Conservation (phyloP, 2,888 invertebrate species). For the Ferdinandea cuprea region DNA sequence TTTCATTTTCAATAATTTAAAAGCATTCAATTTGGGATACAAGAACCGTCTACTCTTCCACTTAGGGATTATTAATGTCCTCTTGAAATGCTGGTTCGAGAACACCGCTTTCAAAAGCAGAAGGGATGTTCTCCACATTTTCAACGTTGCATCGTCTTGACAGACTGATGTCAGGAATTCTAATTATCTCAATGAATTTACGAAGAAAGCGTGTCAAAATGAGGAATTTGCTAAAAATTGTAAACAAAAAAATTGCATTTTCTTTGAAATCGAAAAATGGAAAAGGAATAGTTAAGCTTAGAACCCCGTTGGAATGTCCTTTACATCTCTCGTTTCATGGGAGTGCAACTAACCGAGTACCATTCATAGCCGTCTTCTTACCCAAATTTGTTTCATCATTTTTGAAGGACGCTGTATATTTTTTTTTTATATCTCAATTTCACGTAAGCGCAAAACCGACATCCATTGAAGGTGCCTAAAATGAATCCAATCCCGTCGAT, state of each 20-base stretch:
- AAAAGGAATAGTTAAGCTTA: constrained; percentile 40
- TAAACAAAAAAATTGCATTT: constrained; percentile 24
- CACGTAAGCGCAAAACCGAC: constrained; percentile 5
- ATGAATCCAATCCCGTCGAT: constrained; percentile 3
- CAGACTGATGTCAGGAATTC: constrained; percentile 62
- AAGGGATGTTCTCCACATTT: background rate
- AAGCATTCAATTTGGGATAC: constrained; percentile 69
- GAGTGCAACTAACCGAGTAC: constrained; percentile 26
- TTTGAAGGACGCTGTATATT: constrained; percentile 4
- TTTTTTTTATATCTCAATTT: constrained; percentile 36
- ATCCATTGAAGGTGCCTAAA: background rate
- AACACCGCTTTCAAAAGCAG: constrained; percentile 1
- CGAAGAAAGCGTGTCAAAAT: constrained; percentile 17
- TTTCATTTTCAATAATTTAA: constrained; percentile 67
- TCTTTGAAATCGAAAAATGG: constrained; percentile 47
- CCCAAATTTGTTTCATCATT: constrained; percentile 26
- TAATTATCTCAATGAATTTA: constrained; percentile 61
- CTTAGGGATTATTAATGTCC: constrained; percentile 66
- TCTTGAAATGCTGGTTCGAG: constrained; percentile 47
- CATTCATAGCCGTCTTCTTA: background rate
- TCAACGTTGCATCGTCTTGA: constrained; percentile 9
- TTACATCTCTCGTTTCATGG: constrained; percentile 7
- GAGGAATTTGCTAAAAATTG: background rate
- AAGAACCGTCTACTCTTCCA: constrained; percentile 47
- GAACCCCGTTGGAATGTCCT: constrained; percentile 17